A percentile compares a stretch with the other conserved stretches of the same genome.
These are phyloP conservation scores for Corythornis cristatus DNA, from an alignment of 2,113 vertebrate genomes.

Conservation along the genomic window DNA sequence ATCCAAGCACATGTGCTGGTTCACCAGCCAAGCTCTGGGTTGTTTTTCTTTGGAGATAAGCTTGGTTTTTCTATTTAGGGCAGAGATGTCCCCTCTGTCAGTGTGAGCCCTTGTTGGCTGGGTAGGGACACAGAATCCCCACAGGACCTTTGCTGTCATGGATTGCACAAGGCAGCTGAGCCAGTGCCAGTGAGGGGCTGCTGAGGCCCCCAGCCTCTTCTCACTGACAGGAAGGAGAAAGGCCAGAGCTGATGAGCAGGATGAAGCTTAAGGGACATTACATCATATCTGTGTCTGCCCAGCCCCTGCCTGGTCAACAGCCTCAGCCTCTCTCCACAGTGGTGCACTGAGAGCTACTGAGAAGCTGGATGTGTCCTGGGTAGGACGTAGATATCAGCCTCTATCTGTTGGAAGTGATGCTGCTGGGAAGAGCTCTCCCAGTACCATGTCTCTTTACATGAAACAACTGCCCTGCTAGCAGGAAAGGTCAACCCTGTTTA, in stretches of 20 bases:
- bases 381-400: background rate
- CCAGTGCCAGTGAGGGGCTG: background rate
- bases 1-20: fast-evolving
- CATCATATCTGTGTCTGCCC: background rate
- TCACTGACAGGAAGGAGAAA: background rate
- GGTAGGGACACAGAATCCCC: background rate
- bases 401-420: background rate
- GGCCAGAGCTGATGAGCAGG: background rate
- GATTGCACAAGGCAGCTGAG: background rate
- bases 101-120: background rate
- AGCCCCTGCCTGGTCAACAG: background rate
- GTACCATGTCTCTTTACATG: background rate
- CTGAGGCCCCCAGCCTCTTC: background rate
- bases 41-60: background rate
- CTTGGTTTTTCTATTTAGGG: background rate
- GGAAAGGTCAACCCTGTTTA: background rate
- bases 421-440: background rate
- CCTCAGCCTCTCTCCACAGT: background rate
- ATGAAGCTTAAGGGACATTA: background rate
- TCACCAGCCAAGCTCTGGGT: fast-evolving
- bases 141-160: fast-evolving
- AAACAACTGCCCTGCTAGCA: background rate
- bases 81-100: fast-evolving
- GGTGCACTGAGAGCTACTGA: fast-evolving
- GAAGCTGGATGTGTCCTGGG: background rate